Percentiles rank a stretch among this genome's conserved stretches.
phyloP scores from a whole-genome alignment of 1,140 invertebrate species.

The Cheumatopsyche charites region DNA sequence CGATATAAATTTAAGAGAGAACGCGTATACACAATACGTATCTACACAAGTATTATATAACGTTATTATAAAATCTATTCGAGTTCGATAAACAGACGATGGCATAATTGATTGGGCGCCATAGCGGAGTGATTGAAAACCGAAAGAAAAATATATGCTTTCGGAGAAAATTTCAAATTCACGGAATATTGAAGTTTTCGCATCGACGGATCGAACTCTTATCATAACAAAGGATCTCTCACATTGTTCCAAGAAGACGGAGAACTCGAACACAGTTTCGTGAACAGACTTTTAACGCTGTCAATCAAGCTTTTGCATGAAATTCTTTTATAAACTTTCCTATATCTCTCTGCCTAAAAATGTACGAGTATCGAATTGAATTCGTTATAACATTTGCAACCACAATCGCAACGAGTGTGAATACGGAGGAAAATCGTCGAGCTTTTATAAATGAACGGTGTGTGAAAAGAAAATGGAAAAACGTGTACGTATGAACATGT shows the following conservation, averaged over 20 bases:
- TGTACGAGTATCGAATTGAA: too few relatives aligned
- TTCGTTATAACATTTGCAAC: too few relatives aligned
- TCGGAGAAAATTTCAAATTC: not conserved
- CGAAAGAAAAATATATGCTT: not conserved
- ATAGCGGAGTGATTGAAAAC: not conserved
- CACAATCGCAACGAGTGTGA: too few relatives aligned
- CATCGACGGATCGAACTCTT: not conserved
- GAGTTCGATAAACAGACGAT: too few relatives aligned
- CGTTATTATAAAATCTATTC: too few relatives aligned
- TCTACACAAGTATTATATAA: too few relatives aligned
- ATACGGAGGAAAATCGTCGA: too few relatives aligned
- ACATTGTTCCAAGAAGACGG: constrained; percentile 7
- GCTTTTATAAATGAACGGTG: not conserved
- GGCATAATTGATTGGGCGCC: too few relatives aligned
- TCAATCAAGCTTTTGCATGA: constrained; percentile 13
- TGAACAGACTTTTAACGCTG: constrained; percentile 6
- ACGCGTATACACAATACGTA: too few relatives aligned
- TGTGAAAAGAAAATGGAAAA: not conserved
- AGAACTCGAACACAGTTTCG: not conserved
- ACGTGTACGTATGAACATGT: not conserved
- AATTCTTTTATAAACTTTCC: not conserved
- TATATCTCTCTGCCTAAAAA: not conserved
- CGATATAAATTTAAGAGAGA: too few relatives aligned
- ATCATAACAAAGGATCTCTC: constrained; percentile 13
- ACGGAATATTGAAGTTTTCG: constrained; percentile 8